Evolutionary conservation across 2,888 invertebrate genomes (phyloP).

Genomic region (Orthosia gracilis): DNA sequence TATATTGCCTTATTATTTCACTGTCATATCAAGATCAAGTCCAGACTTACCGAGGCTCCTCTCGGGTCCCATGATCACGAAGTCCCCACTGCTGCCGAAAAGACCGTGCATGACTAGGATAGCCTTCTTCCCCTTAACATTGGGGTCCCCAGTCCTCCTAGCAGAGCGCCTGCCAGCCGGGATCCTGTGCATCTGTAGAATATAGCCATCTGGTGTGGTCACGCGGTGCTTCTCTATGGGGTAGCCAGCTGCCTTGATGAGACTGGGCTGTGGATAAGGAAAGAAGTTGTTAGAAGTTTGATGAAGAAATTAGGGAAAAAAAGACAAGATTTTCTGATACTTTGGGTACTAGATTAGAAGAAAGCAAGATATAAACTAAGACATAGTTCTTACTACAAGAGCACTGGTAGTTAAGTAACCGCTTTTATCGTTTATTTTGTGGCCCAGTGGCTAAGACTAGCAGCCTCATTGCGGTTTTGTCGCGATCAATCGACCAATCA

Average conservation of each 20-base stretch:
- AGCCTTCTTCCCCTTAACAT: constrained; percentile 80
- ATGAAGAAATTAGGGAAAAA: background rate
- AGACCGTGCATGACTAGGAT: constrained; percentile 92
- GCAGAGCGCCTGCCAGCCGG: constrained; percentile 85
- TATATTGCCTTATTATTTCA: too few species aligned
- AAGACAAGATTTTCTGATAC: too few species aligned
- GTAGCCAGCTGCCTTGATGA: constrained; percentile 87
- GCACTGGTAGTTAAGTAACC: too few species aligned
- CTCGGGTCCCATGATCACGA: constrained; percentile 93
- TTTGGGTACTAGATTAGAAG: too few species aligned
- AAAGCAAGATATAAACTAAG: too few species aligned
- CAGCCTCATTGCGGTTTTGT: too few species aligned
- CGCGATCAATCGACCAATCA: too few species aligned
- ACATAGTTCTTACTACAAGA: too few species aligned
- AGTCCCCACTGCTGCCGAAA: constrained; percentile 93
- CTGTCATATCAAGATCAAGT: background rate
- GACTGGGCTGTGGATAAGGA: constrained; percentile 82
- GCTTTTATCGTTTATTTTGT: too few species aligned
- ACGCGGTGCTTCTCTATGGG: constrained; percentile 88
- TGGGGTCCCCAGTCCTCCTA: constrained; percentile 70
- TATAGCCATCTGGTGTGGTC: constrained; percentile 92
- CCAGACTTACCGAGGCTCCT: constrained; percentile 91
- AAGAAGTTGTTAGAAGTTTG: background rate
- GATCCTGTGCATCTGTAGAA: constrained; percentile 92
- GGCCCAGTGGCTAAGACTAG: too few species aligned